These are phyloP conservation scores for Drosophila subsilvestris DNA, from an alignment of 2,888 invertebrate species.

Conservation along the genomic window DNA sequence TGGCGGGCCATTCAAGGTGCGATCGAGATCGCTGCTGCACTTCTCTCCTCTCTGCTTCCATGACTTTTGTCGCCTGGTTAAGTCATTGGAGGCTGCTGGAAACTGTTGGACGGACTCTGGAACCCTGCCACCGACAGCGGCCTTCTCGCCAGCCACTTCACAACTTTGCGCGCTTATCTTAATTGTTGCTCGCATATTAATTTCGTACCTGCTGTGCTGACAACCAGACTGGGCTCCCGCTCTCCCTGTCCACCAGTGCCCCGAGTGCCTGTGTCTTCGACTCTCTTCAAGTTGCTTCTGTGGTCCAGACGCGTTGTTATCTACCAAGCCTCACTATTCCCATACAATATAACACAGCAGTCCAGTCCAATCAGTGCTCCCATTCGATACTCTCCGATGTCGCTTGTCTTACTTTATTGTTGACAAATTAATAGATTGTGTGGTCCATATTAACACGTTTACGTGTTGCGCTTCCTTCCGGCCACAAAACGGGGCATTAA, in stretches of 20 bases:
- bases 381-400: slow-evolving; percentile 46
- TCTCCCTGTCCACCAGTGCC: neutral
- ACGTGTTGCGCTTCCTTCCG: slow-evolving; percentile 79
- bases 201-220: slow-evolving; percentile 81
- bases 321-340: slow-evolving; percentile 8
- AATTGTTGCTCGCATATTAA: slow-evolving; percentile 83
- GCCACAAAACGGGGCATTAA: slow-evolving; percentile 65
- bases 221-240: slow-evolving; percentile 49
- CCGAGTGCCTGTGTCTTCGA: neutral
- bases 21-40: slow-evolving; percentile 34
- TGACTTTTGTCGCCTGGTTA: slow-evolving; percentile 50
- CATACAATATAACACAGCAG: neutral
- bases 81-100: slow-evolving; percentile 58
- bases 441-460: slow-evolving; percentile 81
- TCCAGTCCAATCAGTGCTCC: slow-evolving; percentile 21
- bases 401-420: slow-evolving; percentile 72
- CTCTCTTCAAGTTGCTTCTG: slow-evolving; percentile 16
- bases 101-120: slow-evolving; percentile 28
- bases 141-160: slow-evolving; percentile 68
- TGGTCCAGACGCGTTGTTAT: slow-evolving; percentile 21
- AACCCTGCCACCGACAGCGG: slow-evolving; percentile 70
- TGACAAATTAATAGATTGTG: slow-evolving; percentile 83
- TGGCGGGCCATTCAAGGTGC: slow-evolving; percentile 29
- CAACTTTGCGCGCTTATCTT: slow-evolving; percentile 81
- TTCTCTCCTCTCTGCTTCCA: slow-evolving; percentile 4